A percentile compares a stretch with the other conserved stretches of the same genome.
Evolutionary conservation across 1,140 invertebrate species (phyloP).

Genomic region (Penaeus chinensis): DNA sequence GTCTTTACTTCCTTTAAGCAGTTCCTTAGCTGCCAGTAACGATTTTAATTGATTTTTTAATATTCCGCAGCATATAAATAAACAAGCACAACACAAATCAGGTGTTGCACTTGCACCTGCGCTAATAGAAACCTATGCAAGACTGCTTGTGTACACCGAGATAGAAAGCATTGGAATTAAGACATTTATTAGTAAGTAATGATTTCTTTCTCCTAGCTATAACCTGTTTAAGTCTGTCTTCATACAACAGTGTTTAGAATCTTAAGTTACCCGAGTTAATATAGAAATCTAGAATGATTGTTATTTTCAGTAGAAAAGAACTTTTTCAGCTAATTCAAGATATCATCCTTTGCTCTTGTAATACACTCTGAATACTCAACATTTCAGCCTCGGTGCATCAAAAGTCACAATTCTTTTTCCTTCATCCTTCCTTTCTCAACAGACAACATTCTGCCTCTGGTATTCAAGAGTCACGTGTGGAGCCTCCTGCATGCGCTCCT

Average conservation of each 20-base stretch:
- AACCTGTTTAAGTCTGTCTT: neutral
- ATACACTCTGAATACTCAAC: too few relatives aligned
- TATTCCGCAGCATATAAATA: constrained; percentile 79
- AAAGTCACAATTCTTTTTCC: too few relatives aligned
- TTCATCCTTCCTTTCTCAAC: constrained; percentile 71
- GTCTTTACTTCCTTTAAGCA: neutral
- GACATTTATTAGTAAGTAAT: constrained; percentile 87
- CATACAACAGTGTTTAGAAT: neutral
- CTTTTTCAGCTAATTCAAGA: too few relatives aligned
- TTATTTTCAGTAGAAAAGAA: neutral
- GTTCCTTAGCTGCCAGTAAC: neutral
- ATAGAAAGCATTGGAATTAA: constrained; percentile 97
- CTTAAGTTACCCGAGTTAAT: too few relatives aligned
- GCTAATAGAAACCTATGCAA: constrained; percentile 93
- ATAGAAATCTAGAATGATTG: too few relatives aligned
- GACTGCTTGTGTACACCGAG: constrained; percentile 94
- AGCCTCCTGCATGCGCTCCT: constrained; percentile 92
- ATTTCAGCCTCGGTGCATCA: too few relatives aligned
- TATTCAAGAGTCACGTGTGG: constrained; percentile 88
- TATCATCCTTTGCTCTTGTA: too few relatives aligned
- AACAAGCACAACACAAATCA: constrained; percentile 86
- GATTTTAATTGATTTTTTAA: constrained; percentile 76
- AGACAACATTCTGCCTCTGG: constrained; percentile 76
- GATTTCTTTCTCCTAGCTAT: neutral
- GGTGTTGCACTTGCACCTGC: constrained; percentile 87